These are phyloP conservation scores for Thamnophis sirtalis DNA, from an alignment of 2,113 vertebrate species.

Conservation along the genomic window DNA sequence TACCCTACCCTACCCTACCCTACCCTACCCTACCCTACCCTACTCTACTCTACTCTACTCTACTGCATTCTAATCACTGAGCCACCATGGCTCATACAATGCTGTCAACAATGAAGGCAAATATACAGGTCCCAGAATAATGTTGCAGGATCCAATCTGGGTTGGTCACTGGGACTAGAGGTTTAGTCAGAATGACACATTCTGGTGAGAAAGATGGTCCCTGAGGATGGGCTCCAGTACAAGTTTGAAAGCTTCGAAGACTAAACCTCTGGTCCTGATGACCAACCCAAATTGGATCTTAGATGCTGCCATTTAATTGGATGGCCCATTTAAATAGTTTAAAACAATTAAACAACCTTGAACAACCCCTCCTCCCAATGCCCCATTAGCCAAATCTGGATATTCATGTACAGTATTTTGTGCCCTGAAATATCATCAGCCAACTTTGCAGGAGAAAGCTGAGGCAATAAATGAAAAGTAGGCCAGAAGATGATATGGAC, in stretches of 20 bases:
- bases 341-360: neutral
- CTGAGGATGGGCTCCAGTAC: neutral
- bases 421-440: neutral
- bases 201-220: neutral
- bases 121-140: neutral
- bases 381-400: neutral
- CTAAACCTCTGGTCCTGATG: neutral
- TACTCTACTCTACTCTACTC: neutral
- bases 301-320: neutral
- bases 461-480: neutral
- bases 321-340: neutral
- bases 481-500: neutral
- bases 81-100: neutral
- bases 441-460: neutral
- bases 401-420: neutral
- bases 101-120: neutral
- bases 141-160: neutral
- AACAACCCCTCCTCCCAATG: neutral
- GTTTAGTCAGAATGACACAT: neutral
- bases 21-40: no score
- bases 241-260: neutral
- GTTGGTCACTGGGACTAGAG: neutral
- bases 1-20: no score
- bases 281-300: neutral
- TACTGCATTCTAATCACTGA: neutral